phyloP scores from a whole-genome alignment of 2,797 vertebrate species.

The Anguilla obscura region DNA sequence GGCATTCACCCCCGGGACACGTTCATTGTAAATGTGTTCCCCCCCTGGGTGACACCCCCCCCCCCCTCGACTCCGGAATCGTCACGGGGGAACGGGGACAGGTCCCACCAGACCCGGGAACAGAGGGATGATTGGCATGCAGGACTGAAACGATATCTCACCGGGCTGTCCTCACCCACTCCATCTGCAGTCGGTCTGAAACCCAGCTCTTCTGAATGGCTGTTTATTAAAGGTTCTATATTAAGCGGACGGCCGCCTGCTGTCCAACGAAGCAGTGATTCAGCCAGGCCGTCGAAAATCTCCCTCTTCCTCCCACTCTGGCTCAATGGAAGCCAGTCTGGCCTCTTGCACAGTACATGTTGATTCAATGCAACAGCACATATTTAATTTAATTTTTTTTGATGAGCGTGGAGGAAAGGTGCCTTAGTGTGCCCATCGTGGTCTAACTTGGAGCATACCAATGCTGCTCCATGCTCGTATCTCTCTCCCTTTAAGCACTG shows the following conservation, averaged over 20 bases:
- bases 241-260: conserved; percentile 52
- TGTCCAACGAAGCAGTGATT: not conserved
- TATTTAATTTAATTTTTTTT: too few relatives aligned
- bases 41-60: conserved; percentile 18
- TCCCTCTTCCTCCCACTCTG: not conserved
- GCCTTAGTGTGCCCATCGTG: too few relatives aligned
- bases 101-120: conserved; percentile 20
- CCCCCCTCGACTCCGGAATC: conserved; percentile 34
- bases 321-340: not conserved
- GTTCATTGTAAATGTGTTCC: conserved; percentile 39
- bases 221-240: conserved; percentile 67
- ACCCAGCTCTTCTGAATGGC: conserved; percentile 56
- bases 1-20: conserved; percentile 29
- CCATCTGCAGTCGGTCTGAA: conserved; percentile 57
- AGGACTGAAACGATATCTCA: conserved; percentile 61
- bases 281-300: not conserved
- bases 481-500: too few relatives aligned
- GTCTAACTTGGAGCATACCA: too few relatives aligned
- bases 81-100: conserved; percentile 50
- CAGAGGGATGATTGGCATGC: conserved; percentile 41
- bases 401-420: too few relatives aligned
- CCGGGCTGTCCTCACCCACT: conserved; percentile 65
- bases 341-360: not conserved
- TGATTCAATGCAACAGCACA: not conserved
- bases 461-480: too few relatives aligned